These are phyloP conservation scores for Phylloscopus trochiloides DNA, from an alignment of 2,113 vertebrate species.

Conservation along the genomic window DNA sequence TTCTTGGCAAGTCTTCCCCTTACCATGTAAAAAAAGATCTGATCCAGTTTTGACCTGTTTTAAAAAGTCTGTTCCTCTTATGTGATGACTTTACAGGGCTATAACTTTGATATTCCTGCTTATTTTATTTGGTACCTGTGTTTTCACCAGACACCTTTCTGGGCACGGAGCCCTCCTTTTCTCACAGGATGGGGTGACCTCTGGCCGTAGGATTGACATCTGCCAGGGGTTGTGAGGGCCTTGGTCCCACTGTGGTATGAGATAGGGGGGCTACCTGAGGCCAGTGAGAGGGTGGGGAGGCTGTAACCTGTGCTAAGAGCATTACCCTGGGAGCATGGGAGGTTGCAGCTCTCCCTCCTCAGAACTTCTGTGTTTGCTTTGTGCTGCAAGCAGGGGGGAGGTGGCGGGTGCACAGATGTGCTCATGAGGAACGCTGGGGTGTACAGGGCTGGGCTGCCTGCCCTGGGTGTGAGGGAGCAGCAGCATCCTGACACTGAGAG, in stretches of 20 bases:
- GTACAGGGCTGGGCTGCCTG: neutral
- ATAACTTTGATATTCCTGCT: neutral
- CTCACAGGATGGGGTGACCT: neutral
- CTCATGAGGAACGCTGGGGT: fast-evolving
- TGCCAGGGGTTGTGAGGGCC: neutral
- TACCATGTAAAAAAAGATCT: neutral
- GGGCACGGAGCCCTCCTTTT: fast-evolving
- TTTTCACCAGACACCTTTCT: neutral
- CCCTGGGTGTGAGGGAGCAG: fast-evolving
- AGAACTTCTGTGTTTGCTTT: neutral
- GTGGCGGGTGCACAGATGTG: neutral
- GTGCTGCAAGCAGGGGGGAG: neutral
- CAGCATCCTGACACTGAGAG: neutral
- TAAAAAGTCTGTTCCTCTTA: neutral
- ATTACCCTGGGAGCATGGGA: neutral
- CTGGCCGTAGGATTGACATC: neutral
- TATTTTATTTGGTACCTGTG: neutral
- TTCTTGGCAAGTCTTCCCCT: neutral
- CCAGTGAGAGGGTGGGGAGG: neutral
- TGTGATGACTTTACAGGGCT: neutral
- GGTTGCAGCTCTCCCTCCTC: neutral
- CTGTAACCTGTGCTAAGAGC: neutral
- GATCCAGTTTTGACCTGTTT: neutral
- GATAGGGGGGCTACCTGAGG: neutral
- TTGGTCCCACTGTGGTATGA: neutral